These are phyloP conservation scores for Harpalus rufipes DNA, from an alignment of 2,888 invertebrate species.

Conservation along the genomic window DNA sequence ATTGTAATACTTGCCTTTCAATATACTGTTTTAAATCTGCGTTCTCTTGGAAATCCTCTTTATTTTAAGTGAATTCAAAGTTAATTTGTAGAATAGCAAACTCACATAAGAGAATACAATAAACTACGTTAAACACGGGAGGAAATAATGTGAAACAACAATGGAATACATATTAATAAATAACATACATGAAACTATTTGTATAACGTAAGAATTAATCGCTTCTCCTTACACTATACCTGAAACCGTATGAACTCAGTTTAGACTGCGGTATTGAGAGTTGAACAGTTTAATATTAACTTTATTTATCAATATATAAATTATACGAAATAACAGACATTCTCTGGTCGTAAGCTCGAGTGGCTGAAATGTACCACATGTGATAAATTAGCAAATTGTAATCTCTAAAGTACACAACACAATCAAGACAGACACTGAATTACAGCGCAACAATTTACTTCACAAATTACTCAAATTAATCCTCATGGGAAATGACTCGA, in stretches of 20 bases:
- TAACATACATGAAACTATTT: no score
- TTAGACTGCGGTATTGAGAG: conserved; percentile 1
- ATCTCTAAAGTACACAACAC: conserved; percentile 46
- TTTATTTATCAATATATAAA: conserved; percentile 26
- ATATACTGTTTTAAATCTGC: no score
- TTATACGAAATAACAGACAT: conserved; percentile 24
- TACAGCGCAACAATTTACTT: conserved; percentile 8
- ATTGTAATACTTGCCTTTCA: no score
- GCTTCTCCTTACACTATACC: no score
- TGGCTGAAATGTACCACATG: conserved; percentile 21
- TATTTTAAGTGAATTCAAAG: no score
- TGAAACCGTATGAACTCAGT: not conserved
- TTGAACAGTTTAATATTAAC: not conserved
- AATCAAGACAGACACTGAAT: conserved; percentile 8
- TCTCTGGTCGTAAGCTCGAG: not conserved
- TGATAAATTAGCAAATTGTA: conserved; percentile 37
- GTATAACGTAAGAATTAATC: no score
- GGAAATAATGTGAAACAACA: no score
- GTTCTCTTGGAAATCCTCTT: no score
- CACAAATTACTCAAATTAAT: conserved; percentile 25
- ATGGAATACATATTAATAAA: no score
- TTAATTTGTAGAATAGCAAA: no score
- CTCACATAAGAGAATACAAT: no score
- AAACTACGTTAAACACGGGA: no score
- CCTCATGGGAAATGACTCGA: not conserved